These are phyloP conservation scores for Rhyacichthys aspro DNA, from an alignment of 2,797 vertebrate genomes.

Conservation along the genomic window DNA sequence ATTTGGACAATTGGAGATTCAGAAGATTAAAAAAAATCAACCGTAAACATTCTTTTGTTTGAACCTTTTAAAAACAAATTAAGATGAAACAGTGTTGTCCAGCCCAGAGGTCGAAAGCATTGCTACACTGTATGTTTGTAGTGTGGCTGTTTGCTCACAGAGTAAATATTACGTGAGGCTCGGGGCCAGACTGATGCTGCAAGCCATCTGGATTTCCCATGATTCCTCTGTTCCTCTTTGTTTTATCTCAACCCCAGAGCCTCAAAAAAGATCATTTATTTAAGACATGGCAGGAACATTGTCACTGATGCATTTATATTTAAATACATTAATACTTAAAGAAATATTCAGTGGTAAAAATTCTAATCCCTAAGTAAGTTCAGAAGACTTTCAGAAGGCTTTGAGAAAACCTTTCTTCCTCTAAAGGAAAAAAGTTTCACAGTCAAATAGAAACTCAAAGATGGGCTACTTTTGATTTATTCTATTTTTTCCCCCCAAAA, in stretches of 20 bases:
- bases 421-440: neutral
- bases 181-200: neutral
- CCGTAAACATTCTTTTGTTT: no score
- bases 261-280: neutral
- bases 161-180: constrained; percentile 19
- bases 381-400: neutral
- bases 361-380: neutral
- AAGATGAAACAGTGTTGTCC: neutral
- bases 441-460: neutral
- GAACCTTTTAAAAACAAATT: no score
- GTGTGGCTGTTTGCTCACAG: constrained; percentile 5
- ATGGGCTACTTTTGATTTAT: no score
- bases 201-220: neutral
- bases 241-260: neutral
- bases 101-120: constrained; percentile 16
- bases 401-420: neutral
- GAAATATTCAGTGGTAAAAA: neutral
- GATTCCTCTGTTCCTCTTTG: neutral
- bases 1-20: no score
- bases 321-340: neutral
- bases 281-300: neutral
- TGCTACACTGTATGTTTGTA: constrained; percentile 2
- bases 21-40: no score
- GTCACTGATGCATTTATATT: neutral
- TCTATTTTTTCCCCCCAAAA: no score